Evolutionary conservation across 1,140 invertebrate genomes (phyloP).

Genomic region (Caenorhabditis briggsae): DNA sequence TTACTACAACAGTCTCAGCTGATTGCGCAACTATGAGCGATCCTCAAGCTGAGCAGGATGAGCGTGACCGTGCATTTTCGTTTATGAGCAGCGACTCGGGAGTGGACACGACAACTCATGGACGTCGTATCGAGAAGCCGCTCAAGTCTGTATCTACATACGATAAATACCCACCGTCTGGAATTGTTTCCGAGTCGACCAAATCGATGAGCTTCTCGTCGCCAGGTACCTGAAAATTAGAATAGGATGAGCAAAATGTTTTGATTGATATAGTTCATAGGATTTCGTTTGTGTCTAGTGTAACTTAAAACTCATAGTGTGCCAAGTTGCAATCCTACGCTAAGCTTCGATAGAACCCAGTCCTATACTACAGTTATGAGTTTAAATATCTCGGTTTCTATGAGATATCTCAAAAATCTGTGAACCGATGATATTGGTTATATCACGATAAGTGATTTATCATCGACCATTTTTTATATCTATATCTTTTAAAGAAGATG

Average conservation of each 20-base stretch:
- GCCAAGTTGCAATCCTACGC: too few species aligned
- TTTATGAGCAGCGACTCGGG: constrained; percentile 51
- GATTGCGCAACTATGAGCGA: constrained; percentile 24
- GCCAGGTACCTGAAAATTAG: constrained; percentile 40
- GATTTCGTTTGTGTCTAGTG: too few species aligned
- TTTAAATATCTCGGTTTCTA: too few species aligned
- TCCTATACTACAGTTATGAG: too few species aligned
- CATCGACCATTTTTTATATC: too few species aligned
- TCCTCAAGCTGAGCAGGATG: constrained; percentile 41
- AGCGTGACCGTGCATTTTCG: constrained; percentile 37
- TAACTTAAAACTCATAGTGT: too few species aligned
- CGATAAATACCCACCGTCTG: constrained; percentile 44
- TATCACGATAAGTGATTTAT: too few species aligned
- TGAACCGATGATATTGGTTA: too few species aligned
- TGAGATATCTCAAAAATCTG: too few species aligned
- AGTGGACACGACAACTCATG: constrained; percentile 27
- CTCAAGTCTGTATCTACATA: constrained; percentile 22
- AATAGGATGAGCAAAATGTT: not conserved
- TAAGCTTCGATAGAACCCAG: too few species aligned
- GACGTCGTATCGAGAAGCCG: not conserved
- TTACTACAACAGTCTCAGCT: constrained; percentile 16
- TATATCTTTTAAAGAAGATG: too few species aligned
- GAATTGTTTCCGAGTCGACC: constrained; percentile 12
- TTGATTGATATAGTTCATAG: not conserved
- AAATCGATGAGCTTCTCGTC: constrained; percentile 51